These are phyloP conservation scores for Antennarius striatus DNA, from an alignment of 2,113 vertebrate genomes.

Conservation along the genomic window DNA sequence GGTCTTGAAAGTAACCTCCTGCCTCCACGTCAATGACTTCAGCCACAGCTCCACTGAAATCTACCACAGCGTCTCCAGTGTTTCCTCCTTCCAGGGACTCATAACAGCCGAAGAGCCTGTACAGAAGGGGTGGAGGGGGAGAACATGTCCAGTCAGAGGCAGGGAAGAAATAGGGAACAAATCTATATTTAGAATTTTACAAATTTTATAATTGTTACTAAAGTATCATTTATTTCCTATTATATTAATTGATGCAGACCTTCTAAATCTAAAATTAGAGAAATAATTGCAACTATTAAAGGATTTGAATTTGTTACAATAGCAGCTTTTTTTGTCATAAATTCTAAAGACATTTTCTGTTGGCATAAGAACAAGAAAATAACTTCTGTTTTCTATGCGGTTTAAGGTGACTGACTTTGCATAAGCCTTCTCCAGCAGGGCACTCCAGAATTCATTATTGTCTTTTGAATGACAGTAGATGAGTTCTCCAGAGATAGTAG, in stretches of 20 bases:
- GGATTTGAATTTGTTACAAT: too few relatives aligned
- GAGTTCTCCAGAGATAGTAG: slow-evolving; percentile 83
- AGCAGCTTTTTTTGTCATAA: too few relatives aligned
- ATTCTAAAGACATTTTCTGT: too few relatives aligned
- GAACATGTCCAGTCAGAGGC: too few relatives aligned
- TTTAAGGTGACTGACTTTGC: slow-evolving; percentile 82
- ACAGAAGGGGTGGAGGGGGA: background rate
- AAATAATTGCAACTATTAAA: too few relatives aligned
- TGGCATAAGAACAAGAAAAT: background rate
- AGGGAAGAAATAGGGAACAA: too few relatives aligned
- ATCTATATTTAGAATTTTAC: too few relatives aligned
- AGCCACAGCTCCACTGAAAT: slow-evolving; percentile 91
- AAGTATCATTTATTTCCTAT: too few relatives aligned
- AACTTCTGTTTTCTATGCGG: background rate
- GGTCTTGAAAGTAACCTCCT: slow-evolving; percentile 78
- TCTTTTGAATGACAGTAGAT: slow-evolving; percentile 90
- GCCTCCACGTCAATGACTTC: slow-evolving; percentile 84
- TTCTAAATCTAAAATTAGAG: too few relatives aligned
- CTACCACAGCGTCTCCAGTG: slow-evolving; percentile 91
- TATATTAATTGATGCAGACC: too few relatives aligned
- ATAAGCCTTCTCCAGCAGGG: slow-evolving; percentile 92
- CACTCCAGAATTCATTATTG: slow-evolving; percentile 92
- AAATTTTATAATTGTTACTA: too few relatives aligned
- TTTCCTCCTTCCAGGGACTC: slow-evolving; percentile 92
- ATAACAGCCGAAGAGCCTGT: slow-evolving; percentile 89